Percentiles rank a stretch among this genome's conserved stretches.
phyloP scores from a whole-genome alignment of 2,888 invertebrate genomes.

The Lutraria lutraria region DNA sequence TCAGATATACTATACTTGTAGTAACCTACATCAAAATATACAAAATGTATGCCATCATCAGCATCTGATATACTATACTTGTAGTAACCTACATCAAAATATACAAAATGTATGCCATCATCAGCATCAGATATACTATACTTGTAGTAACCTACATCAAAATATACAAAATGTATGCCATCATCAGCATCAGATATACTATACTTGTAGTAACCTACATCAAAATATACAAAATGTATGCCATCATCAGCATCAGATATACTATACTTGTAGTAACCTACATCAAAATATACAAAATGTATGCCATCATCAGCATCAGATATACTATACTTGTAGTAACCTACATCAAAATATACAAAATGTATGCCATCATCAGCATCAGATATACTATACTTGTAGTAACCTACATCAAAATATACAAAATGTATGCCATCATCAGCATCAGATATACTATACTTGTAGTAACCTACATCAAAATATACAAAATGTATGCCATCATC shows the following conservation, averaged over 20 bases:
- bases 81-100: constrained; percentile 85
- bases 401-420: constrained; percentile 83
- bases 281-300: constrained; percentile 86
- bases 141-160: constrained; percentile 86
- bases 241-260: constrained; percentile 89
- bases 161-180: constrained; percentile 88
- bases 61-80: constrained; percentile 89
- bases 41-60: constrained; percentile 88
- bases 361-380: constrained; percentile 89
- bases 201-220: constrained; percentile 88
- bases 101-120: constrained; percentile 88
- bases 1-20: constrained; percentile 89
- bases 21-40: constrained; percentile 82
- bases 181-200: constrained; percentile 89
- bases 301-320: constrained; percentile 89
- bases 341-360: constrained; percentile 86
- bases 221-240: constrained; percentile 88
- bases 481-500: constrained; percentile 89
- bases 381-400: constrained; percentile 89
- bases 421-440: constrained; percentile 89
- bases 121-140: constrained; percentile 89
- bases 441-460: constrained; percentile 89
- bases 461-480: constrained; percentile 84
- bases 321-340: constrained; percentile 89
- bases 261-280: constrained; percentile 88